These are phyloP conservation scores for Eurosta solidaginis DNA, from an alignment of 1,140 invertebrate genomes.

Conservation along the genomic window DNA sequence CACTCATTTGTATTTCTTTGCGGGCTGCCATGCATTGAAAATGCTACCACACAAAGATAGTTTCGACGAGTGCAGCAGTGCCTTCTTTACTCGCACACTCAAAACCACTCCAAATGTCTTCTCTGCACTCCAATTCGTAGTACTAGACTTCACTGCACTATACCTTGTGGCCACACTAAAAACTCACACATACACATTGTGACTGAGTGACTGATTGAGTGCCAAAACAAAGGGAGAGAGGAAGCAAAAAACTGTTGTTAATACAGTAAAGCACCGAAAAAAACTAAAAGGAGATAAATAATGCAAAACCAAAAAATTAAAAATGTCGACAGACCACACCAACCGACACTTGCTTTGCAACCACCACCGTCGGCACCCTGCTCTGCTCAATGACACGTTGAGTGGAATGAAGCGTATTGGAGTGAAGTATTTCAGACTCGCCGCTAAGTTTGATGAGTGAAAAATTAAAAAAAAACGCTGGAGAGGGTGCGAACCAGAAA, in stretches of 20 bases:
- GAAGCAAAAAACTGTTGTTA: background rate
- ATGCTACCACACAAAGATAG: constrained; percentile 5
- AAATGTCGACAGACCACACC: constrained; percentile 14
- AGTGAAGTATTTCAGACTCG: background rate
- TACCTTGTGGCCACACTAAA: background rate
- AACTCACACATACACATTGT: background rate
- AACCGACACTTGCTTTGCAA: too few species aligned
- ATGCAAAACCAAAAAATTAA: constrained; percentile 11
- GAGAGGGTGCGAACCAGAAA: background rate
- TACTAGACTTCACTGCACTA: background rate
- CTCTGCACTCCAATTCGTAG: background rate
- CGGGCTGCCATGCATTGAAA: background rate
- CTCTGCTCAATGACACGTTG: background rate
- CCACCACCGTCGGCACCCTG: background rate
- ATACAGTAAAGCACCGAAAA: background rate
- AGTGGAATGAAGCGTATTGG: constrained; percentile 21
- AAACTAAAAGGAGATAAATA: background rate
- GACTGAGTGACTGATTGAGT: background rate
- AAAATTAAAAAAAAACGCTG: background rate
- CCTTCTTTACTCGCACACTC: too few species aligned
- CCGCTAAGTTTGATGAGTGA: background rate
- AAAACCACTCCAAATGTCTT: too few species aligned
- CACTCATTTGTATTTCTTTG: constrained; percentile 5
- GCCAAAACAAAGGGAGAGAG: background rate
- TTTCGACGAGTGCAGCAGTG: too few species aligned